Base-by-base conservation (phyloP, 2,888 invertebrate genomes). In the Incurvaria masculella region DNA sequence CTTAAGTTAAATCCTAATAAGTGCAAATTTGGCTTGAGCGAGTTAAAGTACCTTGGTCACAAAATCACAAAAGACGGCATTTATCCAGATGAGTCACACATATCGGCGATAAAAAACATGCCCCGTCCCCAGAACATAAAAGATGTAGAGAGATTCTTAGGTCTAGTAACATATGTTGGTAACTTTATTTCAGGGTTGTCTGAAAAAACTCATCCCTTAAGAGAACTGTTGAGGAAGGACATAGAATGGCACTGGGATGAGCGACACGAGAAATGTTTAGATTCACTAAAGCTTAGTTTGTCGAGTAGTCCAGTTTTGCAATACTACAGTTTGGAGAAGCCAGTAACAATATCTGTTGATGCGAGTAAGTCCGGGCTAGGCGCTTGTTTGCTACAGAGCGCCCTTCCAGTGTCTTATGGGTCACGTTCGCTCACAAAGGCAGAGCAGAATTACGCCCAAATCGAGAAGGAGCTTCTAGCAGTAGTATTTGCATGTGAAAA, bases 171-270 rank as follows among this genome's bases (percentile, higher is more conserved):
- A 1, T 59, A 59, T 44, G 51, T 57, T 14, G 46, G 53, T 18
- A 53, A 43, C 19, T 57, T 57, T 38, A 53, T 57, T 33, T 52
- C 53, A 1, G 55, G 56, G 33, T 48, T 59, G 2, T 57, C 57
- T 6, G 53, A 54, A n/a, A 51, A 52, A 47, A 57, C 56, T 1
- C 14, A 11, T 2, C 16, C 20, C 3, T 39, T 57, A 5, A 47
- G 57, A 20, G 51, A 57, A 33, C 43, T 59, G 18, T 50, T 56
- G 21, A 52, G 27, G 27, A 42, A 42, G 42, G 46, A 46, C 27
- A 26, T 46, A 16, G 46, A 46, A 42, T 46, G 46, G 46, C 46
- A 46, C 27, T 46, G 46, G 46, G 27, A 42, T 4, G 20, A 21
- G 4, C 26, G 17, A 23, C 46, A 46, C 20, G 46, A 46, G 21